These are phyloP conservation scores for Cantharis rustica DNA, from an alignment of 2,888 invertebrate species.

Conservation along the genomic window DNA sequence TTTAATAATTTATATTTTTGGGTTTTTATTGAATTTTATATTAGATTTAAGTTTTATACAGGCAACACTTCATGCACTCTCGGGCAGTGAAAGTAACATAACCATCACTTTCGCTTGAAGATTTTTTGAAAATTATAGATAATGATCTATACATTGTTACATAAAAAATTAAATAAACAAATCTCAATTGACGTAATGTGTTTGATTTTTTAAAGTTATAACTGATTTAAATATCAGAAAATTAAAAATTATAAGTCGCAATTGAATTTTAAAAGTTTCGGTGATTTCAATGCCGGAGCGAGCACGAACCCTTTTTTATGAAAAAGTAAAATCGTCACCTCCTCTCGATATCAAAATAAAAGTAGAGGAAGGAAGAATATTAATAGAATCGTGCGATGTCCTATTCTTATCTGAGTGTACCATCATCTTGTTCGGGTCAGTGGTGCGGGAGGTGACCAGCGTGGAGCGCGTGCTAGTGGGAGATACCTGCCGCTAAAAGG, in stretches of 20 bases:
- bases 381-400: constrained; percentile 26
- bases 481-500: constrained; percentile 37
- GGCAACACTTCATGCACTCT: background rate
- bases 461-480: constrained; percentile 40
- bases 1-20: background rate
- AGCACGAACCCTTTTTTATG: background rate
- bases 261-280: background rate
- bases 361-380: constrained; percentile 14
- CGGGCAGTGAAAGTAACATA: background rate
- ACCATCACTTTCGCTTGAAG: background rate
- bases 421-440: constrained; percentile 31
- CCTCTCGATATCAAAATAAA: background rate
- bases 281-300: background rate
- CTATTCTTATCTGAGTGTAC: constrained; percentile 33
- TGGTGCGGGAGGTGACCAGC: constrained; percentile 33
- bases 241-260: background rate
- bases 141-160: background rate
- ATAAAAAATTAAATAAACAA: background rate
- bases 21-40: background rate
- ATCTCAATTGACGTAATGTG: background rate
- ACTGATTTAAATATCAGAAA: background rate
- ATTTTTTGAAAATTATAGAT: background rate
- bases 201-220: background rate
- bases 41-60: background rate
- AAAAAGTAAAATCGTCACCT: background rate